A percentile compares a stretch with the other conserved stretches of the same genome.
phyloP scores from a whole-genome alignment of 2,113 vertebrate genomes.

The Chroicocephalus ridibundus region DNA sequence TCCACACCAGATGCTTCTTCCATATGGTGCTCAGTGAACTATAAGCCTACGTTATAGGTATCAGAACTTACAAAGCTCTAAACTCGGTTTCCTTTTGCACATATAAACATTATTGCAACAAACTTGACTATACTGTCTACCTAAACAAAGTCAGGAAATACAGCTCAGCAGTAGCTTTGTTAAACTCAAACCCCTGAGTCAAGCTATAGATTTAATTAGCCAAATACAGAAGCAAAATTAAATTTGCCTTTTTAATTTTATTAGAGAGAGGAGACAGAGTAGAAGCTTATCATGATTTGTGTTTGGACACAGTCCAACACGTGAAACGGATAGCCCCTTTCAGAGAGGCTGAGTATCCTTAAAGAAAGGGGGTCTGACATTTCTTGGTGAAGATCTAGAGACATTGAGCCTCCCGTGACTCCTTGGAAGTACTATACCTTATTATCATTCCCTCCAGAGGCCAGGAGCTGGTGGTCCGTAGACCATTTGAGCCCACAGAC shows the following conservation, averaged over 20 bases:
- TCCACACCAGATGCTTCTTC: background rate
- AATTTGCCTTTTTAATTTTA: background rate
- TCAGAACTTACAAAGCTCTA: background rate
- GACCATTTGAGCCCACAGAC: slow-evolving; percentile 99
- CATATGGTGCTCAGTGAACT: slow-evolving; percentile 11
- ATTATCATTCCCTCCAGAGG: slow-evolving; percentile 97
- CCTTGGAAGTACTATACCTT: slow-evolving; percentile 76
- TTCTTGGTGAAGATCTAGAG: background rate
- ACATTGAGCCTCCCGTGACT: rapidly evolving
- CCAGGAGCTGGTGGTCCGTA: slow-evolving; percentile 95
- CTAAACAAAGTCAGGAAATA: background rate
- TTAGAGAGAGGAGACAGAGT: background rate
- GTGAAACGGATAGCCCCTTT: background rate
- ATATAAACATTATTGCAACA: background rate
- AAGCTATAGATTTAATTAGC: background rate
- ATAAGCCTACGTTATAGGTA: background rate
- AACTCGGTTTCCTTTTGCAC: background rate
- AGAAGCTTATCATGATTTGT: background rate
- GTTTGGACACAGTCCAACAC: background rate
- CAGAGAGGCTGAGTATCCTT: background rate
- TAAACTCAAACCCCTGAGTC: background rate
- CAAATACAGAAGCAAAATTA: background rate
- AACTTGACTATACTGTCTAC: background rate
- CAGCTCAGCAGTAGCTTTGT: background rate
- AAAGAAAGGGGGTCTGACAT: background rate